Evolutionary conservation across 2,888 invertebrate species (phyloP).

Genomic region (Pocota personata): DNA sequence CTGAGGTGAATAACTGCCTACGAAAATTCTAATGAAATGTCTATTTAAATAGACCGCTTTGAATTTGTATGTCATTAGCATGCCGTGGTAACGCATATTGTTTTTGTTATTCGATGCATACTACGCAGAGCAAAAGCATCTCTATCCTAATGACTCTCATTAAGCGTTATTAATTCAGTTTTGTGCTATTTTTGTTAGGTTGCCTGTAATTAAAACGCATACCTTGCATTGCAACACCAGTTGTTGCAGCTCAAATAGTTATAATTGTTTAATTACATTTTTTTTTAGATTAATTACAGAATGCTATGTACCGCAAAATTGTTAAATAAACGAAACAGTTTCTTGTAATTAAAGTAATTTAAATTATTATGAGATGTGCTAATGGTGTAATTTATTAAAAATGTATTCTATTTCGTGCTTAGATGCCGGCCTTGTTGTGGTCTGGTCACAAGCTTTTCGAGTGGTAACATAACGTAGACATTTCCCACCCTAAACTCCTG

Average conservation of each 20-base stretch:
- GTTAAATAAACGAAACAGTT: not conserved
- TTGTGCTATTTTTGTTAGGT: not conserved
- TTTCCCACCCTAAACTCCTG: too few relatives aligned
- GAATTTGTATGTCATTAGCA: conserved; percentile 8
- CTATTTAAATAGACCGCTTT: conserved; percentile 5
- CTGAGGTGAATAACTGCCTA: not conserved
- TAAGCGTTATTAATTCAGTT: conserved; percentile 16
- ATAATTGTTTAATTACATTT: not conserved
- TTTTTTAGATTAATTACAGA: conserved; percentile 1
- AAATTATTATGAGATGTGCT: too few relatives aligned
- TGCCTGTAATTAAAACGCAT: conserved; percentile 12
- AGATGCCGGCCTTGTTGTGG: too few relatives aligned
- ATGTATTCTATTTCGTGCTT: too few relatives aligned
- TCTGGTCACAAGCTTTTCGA: too few relatives aligned
- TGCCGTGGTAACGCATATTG: not conserved
- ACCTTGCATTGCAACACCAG: not conserved
- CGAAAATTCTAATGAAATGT: conserved; percentile 1
- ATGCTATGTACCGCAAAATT: not conserved
- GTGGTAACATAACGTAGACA: too few relatives aligned
- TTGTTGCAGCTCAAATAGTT: conserved; percentile 1
- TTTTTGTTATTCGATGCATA: conserved; percentile 3
- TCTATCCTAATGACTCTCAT: conserved; percentile 32
- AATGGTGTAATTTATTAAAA: too few relatives aligned
- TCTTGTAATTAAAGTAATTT: too few relatives aligned
- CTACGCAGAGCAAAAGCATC: not conserved